Evolutionary conservation across 2,797 vertebrate genomes (phyloP), one percentile per base, ranked within the genome.

Genomic region (Acropternis orthonyx): DNA sequence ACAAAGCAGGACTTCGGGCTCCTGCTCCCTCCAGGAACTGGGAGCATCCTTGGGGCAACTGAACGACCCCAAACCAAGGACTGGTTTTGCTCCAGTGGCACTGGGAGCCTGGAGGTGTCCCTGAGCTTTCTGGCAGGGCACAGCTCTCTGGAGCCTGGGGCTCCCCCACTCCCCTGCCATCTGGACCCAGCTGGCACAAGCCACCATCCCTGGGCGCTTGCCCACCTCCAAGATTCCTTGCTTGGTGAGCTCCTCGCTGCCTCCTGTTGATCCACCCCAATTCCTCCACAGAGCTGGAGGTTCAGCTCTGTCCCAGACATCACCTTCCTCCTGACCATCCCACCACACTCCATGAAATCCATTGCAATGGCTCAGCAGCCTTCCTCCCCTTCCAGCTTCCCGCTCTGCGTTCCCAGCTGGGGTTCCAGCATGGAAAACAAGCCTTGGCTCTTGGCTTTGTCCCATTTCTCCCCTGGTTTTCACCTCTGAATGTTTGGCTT

Each of bases 341-440:
- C 21, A n/a, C 30, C 14, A 3, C 0, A 1, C 54, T 1, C 3
- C 17, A 1, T 9, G 19, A 27, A 14, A 17, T 7, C 59, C 68
- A 2, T 4, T 1, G 65, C 51, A 6, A 1, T 0, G 73, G 14
- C 18, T 10, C 34, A 1, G 30, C 55, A 30, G 28, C 46, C 23
- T 23, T 26, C 67, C 22, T 27, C 21, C 36, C 24, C 16, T 5
- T 5, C 46, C 43, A 12, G 36, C 2, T 44, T 15, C 54, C n/a
- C 58, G 22, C 48, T 6, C n/a, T 39, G 32, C 0, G 3, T 39
- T 52, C 59, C 74, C 67, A 44, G 28, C 6, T 19, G 48, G 61
- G 61, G 13, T 24, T 7, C 3, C 2, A n/a, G 58, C 22, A n/a
- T 4, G 12, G 48, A 55, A 39, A 88, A 2, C 8, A 59, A 71